Evolutionary conservation across 2,888 invertebrate genomes (phyloP).

Genomic region (Zaprionus obscuricornis): DNA sequence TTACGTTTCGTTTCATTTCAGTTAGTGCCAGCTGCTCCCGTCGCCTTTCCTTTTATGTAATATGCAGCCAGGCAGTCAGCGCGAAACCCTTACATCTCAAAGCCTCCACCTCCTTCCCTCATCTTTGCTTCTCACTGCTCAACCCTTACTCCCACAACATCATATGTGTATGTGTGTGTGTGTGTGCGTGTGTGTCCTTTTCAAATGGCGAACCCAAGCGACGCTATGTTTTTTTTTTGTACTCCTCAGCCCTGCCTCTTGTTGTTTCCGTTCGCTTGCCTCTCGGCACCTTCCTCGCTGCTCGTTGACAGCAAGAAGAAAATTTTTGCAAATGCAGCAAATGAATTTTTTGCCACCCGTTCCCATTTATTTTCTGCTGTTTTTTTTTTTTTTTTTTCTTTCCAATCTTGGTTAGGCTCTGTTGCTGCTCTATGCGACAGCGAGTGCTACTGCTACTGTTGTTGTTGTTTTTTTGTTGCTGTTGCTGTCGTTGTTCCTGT

Average conservation of each 20-base stretch:
- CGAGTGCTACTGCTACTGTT: constrained; percentile 16
- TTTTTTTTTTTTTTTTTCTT: constrained; percentile 21
- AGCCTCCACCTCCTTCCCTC: neutral
- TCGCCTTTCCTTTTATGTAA: constrained; percentile 58
- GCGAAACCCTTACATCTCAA: neutral
- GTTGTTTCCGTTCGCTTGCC: neutral
- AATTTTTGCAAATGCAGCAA: constrained; percentile 78
- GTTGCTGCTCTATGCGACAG: neutral
- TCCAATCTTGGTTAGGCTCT: constrained; percentile 42
- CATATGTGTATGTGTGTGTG: constrained; percentile 50
- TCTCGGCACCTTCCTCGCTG: constrained; percentile 1
- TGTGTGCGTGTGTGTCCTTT: constrained; percentile 26
- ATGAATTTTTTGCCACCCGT: constrained; percentile 70
- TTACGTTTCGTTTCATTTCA: constrained; percentile 78
- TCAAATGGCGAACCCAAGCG: constrained; percentile 44
- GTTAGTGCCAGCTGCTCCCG: constrained; percentile 73
- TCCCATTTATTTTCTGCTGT: too few species aligned
- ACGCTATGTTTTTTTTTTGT: too few species aligned
- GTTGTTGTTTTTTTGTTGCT: constrained; percentile 39
- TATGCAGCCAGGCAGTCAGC: neutral
- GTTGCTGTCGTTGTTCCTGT: constrained; percentile 37
- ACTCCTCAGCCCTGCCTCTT: too few species aligned
- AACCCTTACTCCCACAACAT: neutral
- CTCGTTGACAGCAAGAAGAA: constrained; percentile 52
- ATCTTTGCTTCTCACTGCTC: neutral